A percentile compares a stretch with the other conserved stretches of the same genome.
Evolutionary conservation across 2,888 invertebrate species (phyloP).

Genomic region (Tipula confusa): DNA sequence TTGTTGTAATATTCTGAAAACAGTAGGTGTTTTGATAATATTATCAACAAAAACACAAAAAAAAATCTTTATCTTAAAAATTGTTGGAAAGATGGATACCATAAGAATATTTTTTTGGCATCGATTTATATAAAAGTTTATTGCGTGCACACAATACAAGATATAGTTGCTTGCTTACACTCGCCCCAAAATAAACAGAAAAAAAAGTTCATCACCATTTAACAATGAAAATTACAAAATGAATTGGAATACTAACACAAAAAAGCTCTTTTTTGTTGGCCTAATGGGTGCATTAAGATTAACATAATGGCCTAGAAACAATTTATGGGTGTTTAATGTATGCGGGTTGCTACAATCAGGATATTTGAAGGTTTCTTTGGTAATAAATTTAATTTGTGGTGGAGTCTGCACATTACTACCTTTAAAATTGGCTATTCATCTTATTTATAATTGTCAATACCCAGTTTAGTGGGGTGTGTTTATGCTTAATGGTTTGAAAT

Average conservation of each 20-base stretch:
- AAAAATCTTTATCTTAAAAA: not conserved
- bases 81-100: not conserved
- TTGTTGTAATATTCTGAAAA: not conserved
- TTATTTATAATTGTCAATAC: no score
- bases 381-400: no score
- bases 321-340: not conserved
- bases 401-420: no score
- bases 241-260: not conserved
- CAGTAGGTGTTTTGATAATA: not conserved
- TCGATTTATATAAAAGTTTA: not conserved
- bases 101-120: not conserved
- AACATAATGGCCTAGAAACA: not conserved
- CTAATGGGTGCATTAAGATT: not conserved
- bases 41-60: no score
- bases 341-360: no score
- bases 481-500: no score
- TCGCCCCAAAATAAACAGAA: not conserved
- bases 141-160: not conserved
- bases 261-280: not conserved
- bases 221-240: not conserved
- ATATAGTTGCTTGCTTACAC: no score
- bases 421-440: no score
- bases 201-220: not conserved
- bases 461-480: no score
- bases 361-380: no score